phyloP scores from a whole-genome alignment of 2,888 invertebrate genomes.

The Myathropa florea region DNA sequence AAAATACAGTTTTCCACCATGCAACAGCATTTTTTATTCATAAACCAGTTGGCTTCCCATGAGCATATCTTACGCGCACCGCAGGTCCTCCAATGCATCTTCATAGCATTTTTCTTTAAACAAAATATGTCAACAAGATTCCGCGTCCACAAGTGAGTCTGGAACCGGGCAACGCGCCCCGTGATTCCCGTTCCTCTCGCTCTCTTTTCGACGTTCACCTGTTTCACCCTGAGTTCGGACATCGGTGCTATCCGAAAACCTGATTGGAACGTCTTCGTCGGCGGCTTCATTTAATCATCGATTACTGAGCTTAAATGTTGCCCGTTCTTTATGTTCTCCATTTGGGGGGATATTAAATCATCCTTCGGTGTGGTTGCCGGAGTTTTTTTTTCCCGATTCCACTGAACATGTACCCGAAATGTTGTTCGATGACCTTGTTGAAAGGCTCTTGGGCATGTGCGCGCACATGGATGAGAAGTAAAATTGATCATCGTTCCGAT shows the following conservation, averaged over 20 bases:
- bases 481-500: slow-evolving; percentile 38
- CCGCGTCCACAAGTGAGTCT: slow-evolving; percentile 28
- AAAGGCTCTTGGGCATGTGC: slow-evolving; percentile 28
- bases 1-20: slow-evolving; percentile 24
- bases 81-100: slow-evolving; percentile 5
- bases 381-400: not conserved
- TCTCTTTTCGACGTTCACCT: slow-evolving; percentile 51
- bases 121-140: slow-evolving; percentile 58
- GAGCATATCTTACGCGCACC: slow-evolving; percentile 23
- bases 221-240: slow-evolving; percentile 23
- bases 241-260: slow-evolving; percentile 34
- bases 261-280: slow-evolving; percentile 23
- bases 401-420: not conserved
- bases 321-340: slow-evolving; percentile 63
- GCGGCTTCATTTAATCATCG: slow-evolving; percentile 66
- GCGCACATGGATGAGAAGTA: slow-evolving; percentile 18
- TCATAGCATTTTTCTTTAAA: slow-evolving; percentile 23
- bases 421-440: slow-evolving; percentile 50
- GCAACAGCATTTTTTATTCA: slow-evolving; percentile 10
- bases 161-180: slow-evolving; percentile 18
- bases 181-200: slow-evolving; percentile 35
- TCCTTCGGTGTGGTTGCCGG: slow-evolving; percentile 17
- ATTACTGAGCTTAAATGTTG: slow-evolving; percentile 56
- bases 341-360: slow-evolving; percentile 56
- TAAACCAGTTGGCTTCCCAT: slow-evolving; percentile 13